Base-by-base conservation (phyloP, 2,888 invertebrate species). In the Nomada fabriciana region DNA sequence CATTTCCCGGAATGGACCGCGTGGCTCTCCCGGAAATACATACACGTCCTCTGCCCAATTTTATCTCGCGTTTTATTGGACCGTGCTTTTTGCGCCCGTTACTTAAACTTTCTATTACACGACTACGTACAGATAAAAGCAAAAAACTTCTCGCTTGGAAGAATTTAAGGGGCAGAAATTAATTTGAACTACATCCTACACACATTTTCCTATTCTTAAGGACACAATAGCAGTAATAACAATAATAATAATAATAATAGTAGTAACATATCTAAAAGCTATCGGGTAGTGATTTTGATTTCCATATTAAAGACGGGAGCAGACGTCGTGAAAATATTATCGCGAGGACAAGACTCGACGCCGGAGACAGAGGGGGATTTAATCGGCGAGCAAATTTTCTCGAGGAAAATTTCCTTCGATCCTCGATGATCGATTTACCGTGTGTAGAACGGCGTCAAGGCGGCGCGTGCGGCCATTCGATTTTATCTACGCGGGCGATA, bases 401-500 rank as follows among this genome's bases (percentile, higher is more conserved):
- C 60, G 71, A 78, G 43, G 60, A 70, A 71, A 53, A 76, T 73
- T 3, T 15, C 25, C 47, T 18, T 25, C 60, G 73, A 73, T 80
- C 74, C 61, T 36, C 43, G 69, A 64, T 25, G 59, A 47, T 5
- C 11, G 57, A 25, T 20, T 13, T 18, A n/a, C 7, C 25, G 57
- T 29, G 18, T 11, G 42, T 18, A 13, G 25, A n/a, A 7, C 5
- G 53, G 20, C 61, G 80, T 68, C 61, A 57, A 67, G 80, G 72
- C 67, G 76, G 10, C 64, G 59, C 36, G 67, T 18, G 65, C 76
- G 78, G 74, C 0, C 80, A 80, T 87, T 83, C 84, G 74, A 76
- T 84, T 76, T 81, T 79, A 81, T 87, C 82, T 70, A n/a, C 71
- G 63, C 57, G 75, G 71, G 55, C 80, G 81, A 86, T 88, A 86